Percentiles rank a stretch among this genome's conserved stretches.
These are phyloP conservation scores for Pristionchus japonicus DNA, from an alignment of 2,888 invertebrate species.

Conservation along the genomic window DNA sequence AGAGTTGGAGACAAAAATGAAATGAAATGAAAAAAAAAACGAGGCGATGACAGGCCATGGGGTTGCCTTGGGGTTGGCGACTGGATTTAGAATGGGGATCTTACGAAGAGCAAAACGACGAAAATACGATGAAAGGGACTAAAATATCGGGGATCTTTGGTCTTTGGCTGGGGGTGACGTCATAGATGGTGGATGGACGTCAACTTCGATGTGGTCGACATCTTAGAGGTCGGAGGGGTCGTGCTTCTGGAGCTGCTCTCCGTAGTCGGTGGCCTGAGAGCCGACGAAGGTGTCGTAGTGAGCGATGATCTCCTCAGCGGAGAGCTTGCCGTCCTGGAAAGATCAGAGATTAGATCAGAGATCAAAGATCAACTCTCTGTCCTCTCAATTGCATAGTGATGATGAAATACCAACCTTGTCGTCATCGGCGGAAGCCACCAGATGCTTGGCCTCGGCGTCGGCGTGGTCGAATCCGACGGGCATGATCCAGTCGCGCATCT, in stretches of 20 bases:
- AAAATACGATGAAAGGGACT: not conserved
- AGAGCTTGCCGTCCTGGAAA: conserved; percentile 86
- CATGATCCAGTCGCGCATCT: conserved; percentile 91
- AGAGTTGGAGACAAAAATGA: not conserved
- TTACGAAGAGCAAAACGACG: not conserved
- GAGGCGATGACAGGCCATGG: not conserved
- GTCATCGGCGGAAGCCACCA: conserved; percentile 92
- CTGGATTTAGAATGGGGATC: too few relatives aligned
- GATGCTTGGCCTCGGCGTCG: conserved; percentile 93
- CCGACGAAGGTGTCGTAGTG: conserved; percentile 98
- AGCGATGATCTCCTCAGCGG: conserved; percentile 89
- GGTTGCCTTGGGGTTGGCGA: not conserved
- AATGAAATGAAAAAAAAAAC: not conserved
- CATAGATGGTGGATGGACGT: not conserved
- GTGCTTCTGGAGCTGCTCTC: conserved; percentile 92
- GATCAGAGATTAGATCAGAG: not conserved
- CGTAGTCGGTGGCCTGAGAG: conserved; percentile 98
- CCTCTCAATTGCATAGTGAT: not conserved
- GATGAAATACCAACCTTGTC: conserved; percentile 81
- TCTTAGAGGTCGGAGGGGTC: conserved; percentile 79
- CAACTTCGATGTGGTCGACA: not conserved
- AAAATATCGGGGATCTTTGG: not conserved
- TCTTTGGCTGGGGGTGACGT: not conserved
- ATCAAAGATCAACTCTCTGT: not conserved
- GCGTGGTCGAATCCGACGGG: conserved; percentile 97